Conservation (phyloP, 1,140 invertebrate species). For the Doryteuthis pealeii region DNA sequence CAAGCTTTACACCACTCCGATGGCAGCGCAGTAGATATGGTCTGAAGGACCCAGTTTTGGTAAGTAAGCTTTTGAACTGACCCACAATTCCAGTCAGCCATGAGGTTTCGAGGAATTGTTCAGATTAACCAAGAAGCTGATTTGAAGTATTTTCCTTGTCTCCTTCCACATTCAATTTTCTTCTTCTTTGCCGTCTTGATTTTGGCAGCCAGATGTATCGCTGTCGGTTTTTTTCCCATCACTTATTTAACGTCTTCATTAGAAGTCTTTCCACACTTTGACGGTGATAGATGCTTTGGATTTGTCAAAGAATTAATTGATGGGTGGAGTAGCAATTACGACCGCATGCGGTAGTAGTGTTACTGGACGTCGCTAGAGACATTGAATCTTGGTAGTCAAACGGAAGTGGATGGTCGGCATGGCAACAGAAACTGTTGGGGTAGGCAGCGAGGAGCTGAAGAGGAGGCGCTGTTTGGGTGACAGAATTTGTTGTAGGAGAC, state of each 20-base stretch:
- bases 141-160: conserved; percentile 9
- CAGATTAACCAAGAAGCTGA: neutral
- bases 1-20: neutral
- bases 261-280: neutral
- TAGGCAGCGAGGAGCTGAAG: neutral
- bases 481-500: too few species aligned
- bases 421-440: neutral
- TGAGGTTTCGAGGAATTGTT: neutral
- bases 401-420: neutral
- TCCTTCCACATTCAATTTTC: conserved; percentile 10
- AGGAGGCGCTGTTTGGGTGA: neutral
- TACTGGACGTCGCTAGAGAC: neutral
- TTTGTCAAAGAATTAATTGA: neutral
- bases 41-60: neutral
- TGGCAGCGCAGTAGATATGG: conserved; percentile 1
- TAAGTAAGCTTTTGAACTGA: neutral
- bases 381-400: neutral
- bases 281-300: neutral
- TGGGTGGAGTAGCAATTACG: neutral
- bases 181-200: neutral
- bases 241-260: neutral
- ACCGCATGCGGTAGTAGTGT: neutral
- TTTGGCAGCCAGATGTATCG: neutral
- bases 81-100: neutral
- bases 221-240: conserved; percentile 2